Evolutionary conservation across 30 jellyfish, hydroid and myxozoan species (phyloP), one percentile per base, ranked within the genome.

Genomic region (Aurelia coerulea): DNA sequence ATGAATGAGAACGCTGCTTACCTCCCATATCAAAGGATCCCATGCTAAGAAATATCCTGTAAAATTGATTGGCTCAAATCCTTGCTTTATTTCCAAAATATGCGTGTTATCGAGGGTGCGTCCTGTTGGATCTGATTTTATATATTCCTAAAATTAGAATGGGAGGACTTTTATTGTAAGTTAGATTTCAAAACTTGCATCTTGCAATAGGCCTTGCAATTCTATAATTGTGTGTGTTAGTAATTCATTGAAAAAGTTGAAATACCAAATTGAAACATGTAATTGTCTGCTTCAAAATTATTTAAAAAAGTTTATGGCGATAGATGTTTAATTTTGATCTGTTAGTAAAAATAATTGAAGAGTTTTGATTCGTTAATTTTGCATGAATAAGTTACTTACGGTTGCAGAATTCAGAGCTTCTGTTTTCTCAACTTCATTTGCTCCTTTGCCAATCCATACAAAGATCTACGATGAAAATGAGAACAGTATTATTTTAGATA

Each of bases 381-480:
- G 4, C 4, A 1, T 37, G 14, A 46, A 46, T 2, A 0, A 46
- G 14, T 9, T 6, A 46, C 78, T 54, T 74, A 93, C 98, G 83
- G 53, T 67, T 70, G 96, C 97, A 4, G 92, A 76, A 11, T 74
- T 76, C 74, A 92, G 79, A 12, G 98, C 92, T 49, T 76, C 89
- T 67, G 78, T 73, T 54, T 79, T 82, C 64, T 93, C 98, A 39
- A 69, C 35, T 11, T 60, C 78, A 67, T 88, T 93, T 5, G 98
- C 98, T 7, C 86, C 96, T 60, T 88, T 88, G 23, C 98, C 98
- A 68, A 88, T 75, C 98, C 98, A 93, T 3, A 93, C 76, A 63
- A 74, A 93, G 23, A 93, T 81, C 97, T 90, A 50, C 6, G 70
- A 69, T 23, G 46, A 16, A 78, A n/a, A 62, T 12, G 10, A 9